phyloP scores from a whole-genome alignment of 1,140 invertebrate species.

The Anastrepha obliqua region DNA sequence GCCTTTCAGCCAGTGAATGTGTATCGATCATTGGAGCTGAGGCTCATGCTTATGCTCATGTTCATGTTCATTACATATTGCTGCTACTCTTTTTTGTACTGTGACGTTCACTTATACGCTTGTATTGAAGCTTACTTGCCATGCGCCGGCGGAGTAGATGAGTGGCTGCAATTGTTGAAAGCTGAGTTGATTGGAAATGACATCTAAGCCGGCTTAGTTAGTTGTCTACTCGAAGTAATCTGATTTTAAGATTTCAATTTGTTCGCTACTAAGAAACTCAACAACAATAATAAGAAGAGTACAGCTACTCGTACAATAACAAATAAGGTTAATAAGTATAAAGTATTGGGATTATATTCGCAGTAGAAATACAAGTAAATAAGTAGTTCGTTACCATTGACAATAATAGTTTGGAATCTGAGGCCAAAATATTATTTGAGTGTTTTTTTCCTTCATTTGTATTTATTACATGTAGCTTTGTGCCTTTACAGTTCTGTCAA shows the following conservation, averaged over 20 bases:
- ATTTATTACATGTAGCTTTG: background rate
- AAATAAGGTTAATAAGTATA: background rate
- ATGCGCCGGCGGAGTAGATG: background rate
- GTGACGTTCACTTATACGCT: too few relatives aligned
- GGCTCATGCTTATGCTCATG: background rate
- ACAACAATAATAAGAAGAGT: background rate
- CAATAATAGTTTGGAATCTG: background rate
- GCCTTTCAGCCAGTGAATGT: background rate
- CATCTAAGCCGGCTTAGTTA: slow-evolving; percentile 29
- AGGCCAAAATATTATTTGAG: too few relatives aligned
- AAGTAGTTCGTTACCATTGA: slow-evolving; percentile 27
- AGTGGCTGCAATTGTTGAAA: slow-evolving; percentile 13
- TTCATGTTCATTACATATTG: background rate
- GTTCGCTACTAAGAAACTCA: background rate
- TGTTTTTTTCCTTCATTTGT: background rate
- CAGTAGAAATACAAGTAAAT: background rate
- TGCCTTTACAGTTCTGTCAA: background rate
- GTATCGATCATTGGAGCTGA: background rate
- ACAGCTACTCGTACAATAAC: background rate
- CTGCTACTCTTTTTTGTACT: background rate
- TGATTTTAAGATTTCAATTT: slow-evolving; percentile 40
- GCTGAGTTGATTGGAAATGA: background rate
- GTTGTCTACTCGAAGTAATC: slow-evolving; percentile 10
- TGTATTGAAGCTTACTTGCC: too few relatives aligned
- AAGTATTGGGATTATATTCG: background rate